Evolutionary conservation across 1,140 invertebrate genomes (phyloP), one percentile per base, ranked within the genome.

Genomic region (Orchestia grillus): DNA sequence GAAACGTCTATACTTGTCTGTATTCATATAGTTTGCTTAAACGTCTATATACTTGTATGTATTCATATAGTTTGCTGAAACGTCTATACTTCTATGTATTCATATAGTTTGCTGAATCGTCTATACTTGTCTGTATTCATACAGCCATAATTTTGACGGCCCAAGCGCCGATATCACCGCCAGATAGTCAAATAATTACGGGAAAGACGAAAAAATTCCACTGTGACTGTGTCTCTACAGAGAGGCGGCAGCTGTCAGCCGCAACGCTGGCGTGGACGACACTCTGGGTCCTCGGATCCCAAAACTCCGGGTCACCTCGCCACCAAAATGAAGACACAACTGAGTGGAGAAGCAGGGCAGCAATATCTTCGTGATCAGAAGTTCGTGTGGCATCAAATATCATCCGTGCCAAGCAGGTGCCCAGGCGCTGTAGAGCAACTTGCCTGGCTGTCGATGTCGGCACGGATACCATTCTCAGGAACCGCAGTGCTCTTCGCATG

Each of bases 311-410:
- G 62, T 77, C 62, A 77, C 62, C 11, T 1, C 62, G 3, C 62
- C 15, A 77, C 4, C 44, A 91, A 91, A 91, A 91, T 91, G 88
- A 91, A 91, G 88, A 91, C 88, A 91, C 88, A 91, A 91, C 16
- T 91, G 41, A 41, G 62, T 77, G 62, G 44, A 4, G 88, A 91
- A 44, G 41, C 23, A 91, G 44, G 88, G 88, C 44, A 44, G 4
- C 44, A 44, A 43, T 91, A 91, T 91, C 88, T 42, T 42, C 8
- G 88, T 91, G 88, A 91, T 91, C 88, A 91, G 88, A 42, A 91
- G 88, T 42, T 91, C 88, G 88, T 91, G 88, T 91, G 88, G 88
- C 88, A 44, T 91, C 88, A 91, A 91, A 44, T 91, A 91, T 91
- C 88, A 28, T 44, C 41, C 19, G 44, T 91, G 88, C 88, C 88